Evolutionary conservation across 2,888 invertebrate species (phyloP).

Genomic region (Latheticus oryzae): DNA sequence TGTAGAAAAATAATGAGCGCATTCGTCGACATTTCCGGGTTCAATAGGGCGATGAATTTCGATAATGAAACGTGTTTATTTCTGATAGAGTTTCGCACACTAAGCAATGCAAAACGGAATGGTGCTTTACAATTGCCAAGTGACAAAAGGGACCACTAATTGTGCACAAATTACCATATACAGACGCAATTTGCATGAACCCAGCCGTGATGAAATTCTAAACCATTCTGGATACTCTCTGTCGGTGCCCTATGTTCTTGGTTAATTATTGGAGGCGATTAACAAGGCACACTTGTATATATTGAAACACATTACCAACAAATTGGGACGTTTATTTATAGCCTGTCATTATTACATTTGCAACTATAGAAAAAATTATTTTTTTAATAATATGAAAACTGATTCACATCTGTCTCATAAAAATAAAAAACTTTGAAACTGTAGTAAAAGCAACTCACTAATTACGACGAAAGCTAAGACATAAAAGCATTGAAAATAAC

Average conservation of each 20-base stretch:
- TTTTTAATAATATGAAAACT: no score
- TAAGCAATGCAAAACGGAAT: slow-evolving; percentile 24
- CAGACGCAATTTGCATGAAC: slow-evolving; percentile 47
- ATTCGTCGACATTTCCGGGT: not conserved
- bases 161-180: slow-evolving; percentile 54
- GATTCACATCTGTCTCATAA: no score
- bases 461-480: no score
- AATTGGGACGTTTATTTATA: no score
- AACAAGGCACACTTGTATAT: slow-evolving; percentile 8
- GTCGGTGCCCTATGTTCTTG: slow-evolving; percentile 21
- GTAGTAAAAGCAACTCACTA: no score
- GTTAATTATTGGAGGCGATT: slow-evolving; percentile 21
- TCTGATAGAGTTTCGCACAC: slow-evolving; percentile 2
- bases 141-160: slow-evolving; percentile 46
- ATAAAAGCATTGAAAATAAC: no score
- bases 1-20: not conserved
- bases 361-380: no score
- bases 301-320: no score
- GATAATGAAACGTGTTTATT: slow-evolving; percentile 10
- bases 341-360: no score
- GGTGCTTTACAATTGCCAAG: slow-evolving; percentile 28
- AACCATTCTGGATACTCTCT: slow-evolving; percentile 42
- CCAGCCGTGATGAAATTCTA: slow-evolving; percentile 45
- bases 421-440: no score
- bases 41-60: no score